These are phyloP conservation scores for Macaca mulatta DNA, from an alignment of 2,113 vertebrate species.

Conservation along the genomic window DNA sequence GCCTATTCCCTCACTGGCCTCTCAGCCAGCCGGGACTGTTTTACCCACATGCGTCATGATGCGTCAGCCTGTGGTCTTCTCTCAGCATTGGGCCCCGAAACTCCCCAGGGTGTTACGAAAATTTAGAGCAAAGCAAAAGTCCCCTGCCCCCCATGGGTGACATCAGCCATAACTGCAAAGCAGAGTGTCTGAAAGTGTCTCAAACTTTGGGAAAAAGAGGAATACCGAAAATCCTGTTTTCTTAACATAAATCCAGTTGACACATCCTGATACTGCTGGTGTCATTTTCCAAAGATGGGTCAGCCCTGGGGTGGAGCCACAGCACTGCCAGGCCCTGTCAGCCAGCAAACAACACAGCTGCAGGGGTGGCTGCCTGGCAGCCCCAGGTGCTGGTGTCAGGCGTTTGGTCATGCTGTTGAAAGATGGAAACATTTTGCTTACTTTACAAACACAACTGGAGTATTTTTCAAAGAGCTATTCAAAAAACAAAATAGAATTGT, in stretches of 20 bases:
- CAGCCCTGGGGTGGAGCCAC: not conserved
- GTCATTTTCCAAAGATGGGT: not conserved
- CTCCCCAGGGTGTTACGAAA: not conserved
- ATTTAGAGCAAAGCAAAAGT: not conserved
- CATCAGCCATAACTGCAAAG: not conserved
- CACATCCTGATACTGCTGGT: accelerated
- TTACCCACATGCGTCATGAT: not conserved
- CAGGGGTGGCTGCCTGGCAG: not conserved
- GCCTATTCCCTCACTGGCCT: not conserved
- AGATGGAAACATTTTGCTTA: not conserved
- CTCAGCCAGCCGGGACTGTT: not conserved
- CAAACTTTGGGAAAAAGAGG: not conserved
- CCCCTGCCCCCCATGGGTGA: not conserved
- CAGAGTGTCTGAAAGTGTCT: not conserved
- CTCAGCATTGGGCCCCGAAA: not conserved
- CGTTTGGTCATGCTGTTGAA: not conserved
- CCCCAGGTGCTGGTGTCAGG: not conserved
- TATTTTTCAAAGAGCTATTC: not conserved
- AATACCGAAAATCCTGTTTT: not conserved
- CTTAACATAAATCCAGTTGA: not conserved
- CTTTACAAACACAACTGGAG: not conserved
- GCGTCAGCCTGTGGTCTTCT: not conserved
- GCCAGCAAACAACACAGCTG: not conserved
- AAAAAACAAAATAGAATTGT: too few relatives aligned
- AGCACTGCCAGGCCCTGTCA: not conserved